phyloP scores from a whole-genome alignment of 2,113 vertebrate genomes.

The Capreolus pygargus region DNA sequence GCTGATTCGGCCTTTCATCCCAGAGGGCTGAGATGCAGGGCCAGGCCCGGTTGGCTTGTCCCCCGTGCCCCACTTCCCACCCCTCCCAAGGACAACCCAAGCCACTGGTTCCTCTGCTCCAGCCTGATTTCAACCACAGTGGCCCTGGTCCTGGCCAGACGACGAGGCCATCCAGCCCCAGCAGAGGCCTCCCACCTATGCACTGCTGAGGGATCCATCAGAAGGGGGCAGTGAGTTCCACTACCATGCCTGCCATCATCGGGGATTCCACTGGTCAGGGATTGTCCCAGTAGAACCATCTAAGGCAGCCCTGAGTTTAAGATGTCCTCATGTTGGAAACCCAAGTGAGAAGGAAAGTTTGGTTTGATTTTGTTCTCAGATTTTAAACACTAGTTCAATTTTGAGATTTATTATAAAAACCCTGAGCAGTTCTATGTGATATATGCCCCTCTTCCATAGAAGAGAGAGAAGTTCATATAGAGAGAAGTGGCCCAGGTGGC shows the following conservation, averaged over 20 bases:
- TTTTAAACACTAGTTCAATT: neutral
- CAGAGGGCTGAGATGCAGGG: slow-evolving; percentile 17
- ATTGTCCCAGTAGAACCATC: neutral
- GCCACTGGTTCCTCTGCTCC: neutral
- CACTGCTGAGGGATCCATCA: neutral
- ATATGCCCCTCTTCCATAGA: neutral
- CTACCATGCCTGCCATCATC: neutral
- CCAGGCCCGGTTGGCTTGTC: neutral
- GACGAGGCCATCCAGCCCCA: neutral
- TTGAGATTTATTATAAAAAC: neutral
- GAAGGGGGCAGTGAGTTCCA: too few species aligned
- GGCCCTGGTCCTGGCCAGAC: neutral
- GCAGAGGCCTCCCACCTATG: neutral
- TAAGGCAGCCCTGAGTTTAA: neutral
- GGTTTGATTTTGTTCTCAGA: neutral
- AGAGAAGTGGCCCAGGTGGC: neutral
- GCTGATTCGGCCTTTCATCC: slow-evolving; percentile 77
- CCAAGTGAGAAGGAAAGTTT: neutral
- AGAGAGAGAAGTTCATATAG: neutral
- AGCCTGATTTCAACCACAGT: neutral
- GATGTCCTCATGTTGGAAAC: neutral
- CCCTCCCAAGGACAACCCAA: neutral
- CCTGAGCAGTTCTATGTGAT: neutral
- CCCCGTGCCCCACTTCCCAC: neutral
- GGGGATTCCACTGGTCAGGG: neutral